Evolutionary conservation across 2,113 vertebrate genomes (phyloP), one percentile per base, ranked within the genome.

Genomic region (Chlamydotis undulata): DNA sequence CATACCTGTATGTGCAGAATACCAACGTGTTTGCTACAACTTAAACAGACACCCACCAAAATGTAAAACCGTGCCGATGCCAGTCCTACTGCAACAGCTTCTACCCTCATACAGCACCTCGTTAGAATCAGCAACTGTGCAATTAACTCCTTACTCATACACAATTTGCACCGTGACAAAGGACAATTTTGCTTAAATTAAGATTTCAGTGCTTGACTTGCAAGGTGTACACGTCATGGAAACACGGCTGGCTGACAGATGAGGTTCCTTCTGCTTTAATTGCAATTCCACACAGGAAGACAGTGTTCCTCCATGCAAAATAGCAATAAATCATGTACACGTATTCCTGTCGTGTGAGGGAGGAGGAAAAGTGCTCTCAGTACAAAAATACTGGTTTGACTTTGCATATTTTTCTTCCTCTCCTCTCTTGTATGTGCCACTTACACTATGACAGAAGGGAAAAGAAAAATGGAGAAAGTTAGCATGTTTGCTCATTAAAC

Each of bases 181-280:
- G 82, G 71, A 52, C 26, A 65, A 4, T 55, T 85, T 22, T 57
- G 78, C 71, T 94, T 57, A 82, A 94, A 94, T 94, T 80, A 83
- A 96, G 94, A 96, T 93, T 93, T 95, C 78, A 39, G n/a, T 7
- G 75, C 90, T 88, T 90, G 87, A 67, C 90, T 89, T 70, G 69
- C 60, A 59, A 67, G 93, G 39, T 67, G 94, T 78, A 37, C 76
- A 1, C 41, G 89, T 74, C 94, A 74, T 2, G 12, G 60, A n/a
- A 59, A 79, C 86, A 60, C 1, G 55, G 50, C 77, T 49, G 67
- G 89, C 33, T 87, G 93, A 92, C 68, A 50, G 90, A 95, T 91
- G 81, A 90, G 93, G 73, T 68, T 35, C 71, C 10, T 53, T 57
- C 82, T 73, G 87, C 90, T 83, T 47, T 90, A 94, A 26, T 87